phyloP scores from a whole-genome alignment of 2,113 vertebrate species.

The Pseudopodoces humilis region DNA sequence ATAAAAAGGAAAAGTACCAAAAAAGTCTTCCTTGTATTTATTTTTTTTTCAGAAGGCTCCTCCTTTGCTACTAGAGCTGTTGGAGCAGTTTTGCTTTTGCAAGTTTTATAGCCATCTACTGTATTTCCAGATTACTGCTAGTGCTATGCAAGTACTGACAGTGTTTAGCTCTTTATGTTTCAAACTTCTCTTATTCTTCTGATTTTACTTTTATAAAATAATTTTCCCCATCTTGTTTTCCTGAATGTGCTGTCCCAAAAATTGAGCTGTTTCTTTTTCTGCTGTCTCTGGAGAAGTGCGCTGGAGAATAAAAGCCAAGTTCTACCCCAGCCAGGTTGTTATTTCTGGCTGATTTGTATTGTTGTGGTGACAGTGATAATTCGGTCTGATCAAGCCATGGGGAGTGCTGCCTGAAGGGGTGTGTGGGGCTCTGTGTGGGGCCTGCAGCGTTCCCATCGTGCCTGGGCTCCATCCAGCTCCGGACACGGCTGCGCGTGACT shows the following conservation, averaged over 20 bases:
- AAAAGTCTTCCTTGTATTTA: conserved; percentile 76
- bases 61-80: conserved; percentile 62
- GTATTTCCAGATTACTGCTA: background rate
- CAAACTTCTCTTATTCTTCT: background rate
- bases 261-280: background rate
- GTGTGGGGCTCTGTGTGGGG: background rate
- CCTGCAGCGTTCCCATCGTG: rapidly evolving
- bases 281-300: background rate
- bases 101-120: background rate
- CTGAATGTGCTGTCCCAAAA: background rate
- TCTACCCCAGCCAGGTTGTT: background rate
- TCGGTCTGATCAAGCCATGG: rapidly evolving
- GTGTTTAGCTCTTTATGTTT: background rate
- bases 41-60: conserved; percentile 60
- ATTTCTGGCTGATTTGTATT: background rate
- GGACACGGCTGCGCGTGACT: rapidly evolving
- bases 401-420: background rate
- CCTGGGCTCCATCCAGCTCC: background rate
- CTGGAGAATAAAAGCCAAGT: background rate
- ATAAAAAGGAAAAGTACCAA: conserved; percentile 69
- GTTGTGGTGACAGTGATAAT: background rate
- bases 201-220: background rate
- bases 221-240: background rate
- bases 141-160: background rate
- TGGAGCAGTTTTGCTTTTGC: conserved; percentile 58